Evolutionary conservation across 2,888 invertebrate species (phyloP).

Genomic region (Tenthredo amoena): DNA sequence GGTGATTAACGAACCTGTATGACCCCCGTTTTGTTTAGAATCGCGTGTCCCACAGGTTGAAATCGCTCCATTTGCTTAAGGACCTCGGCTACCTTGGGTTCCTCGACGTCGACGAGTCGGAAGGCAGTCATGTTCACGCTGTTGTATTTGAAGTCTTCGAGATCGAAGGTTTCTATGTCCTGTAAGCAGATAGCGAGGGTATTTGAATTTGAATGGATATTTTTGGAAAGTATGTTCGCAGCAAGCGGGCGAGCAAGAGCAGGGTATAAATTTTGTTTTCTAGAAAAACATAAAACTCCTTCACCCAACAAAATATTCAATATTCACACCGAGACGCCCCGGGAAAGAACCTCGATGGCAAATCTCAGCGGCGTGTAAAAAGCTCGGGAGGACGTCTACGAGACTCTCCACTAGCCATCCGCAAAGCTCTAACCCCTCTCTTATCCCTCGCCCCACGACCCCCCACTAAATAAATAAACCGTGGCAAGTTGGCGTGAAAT

Average conservation of each 20-base stretch:
- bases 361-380: background rate
- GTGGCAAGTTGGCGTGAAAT: constrained; percentile 51
- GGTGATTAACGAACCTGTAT: constrained; percentile 81
- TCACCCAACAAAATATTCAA: constrained; percentile 33
- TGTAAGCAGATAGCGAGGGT: constrained; percentile 70
- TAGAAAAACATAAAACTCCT: background rate
- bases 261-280: constrained; percentile 31
- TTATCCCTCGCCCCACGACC: background rate
- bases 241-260: background rate
- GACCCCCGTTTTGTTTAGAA: constrained; percentile 84
- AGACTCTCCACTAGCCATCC: constrained; percentile 6
- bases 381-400: constrained; percentile 4
- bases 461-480: constrained; percentile 37
- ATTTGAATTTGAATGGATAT: constrained; percentile 22
- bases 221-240: background rate
- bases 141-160: constrained; percentile 96
- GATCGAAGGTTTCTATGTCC: constrained; percentile 93
- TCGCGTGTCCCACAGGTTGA: constrained; percentile 90
- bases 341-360: constrained; percentile 16
- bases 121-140: constrained; percentile 97
- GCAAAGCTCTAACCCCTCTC: background rate
- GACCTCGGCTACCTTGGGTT: constrained; percentile 86
- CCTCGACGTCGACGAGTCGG: constrained; percentile 90
- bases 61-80: constrained; percentile 93
- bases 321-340: background rate